Percentiles rank a stretch among this genome's conserved stretches.
Evolutionary conservation across 2,888 invertebrate genomes (phyloP).

Genomic region (Gisinianus flammeolus): DNA sequence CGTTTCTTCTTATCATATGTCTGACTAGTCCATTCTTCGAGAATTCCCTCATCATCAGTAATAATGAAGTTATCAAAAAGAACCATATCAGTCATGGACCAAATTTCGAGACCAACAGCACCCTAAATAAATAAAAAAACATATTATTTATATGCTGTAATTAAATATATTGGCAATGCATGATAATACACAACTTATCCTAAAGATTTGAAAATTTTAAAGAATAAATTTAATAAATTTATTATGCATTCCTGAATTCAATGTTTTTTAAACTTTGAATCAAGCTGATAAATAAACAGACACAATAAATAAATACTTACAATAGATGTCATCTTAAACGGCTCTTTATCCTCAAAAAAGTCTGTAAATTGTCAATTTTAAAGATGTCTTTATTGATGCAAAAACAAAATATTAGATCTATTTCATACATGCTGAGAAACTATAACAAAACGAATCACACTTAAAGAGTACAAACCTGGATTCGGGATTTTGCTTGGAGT

Average conservation of each 20-base stretch:
- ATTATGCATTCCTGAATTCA: too few relatives aligned
- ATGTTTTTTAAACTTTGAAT: neutral
- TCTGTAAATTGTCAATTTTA: slow-evolving; percentile 60
- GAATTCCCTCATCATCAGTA: slow-evolving; percentile 78
- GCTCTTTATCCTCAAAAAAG: slow-evolving; percentile 87
- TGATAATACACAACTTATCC: too few relatives aligned
- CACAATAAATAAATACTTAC: slow-evolving; percentile 69
- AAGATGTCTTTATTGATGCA: neutral
- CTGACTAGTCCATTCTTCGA: slow-evolving; percentile 79
- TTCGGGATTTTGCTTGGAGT: slow-evolving; percentile 82
- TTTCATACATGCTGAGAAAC: neutral
- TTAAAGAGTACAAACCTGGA: slow-evolving; percentile 66
- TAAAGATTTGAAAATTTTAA: too few relatives aligned
- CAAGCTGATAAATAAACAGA: neutral
- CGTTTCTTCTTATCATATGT: slow-evolving; percentile 85
- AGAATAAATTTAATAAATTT: too few relatives aligned
- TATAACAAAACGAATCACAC: neutral
- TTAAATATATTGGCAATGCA: too few relatives aligned
- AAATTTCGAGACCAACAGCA: slow-evolving; percentile 94
- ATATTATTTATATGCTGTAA: too few relatives aligned
- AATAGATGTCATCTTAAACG: slow-evolving; percentile 88
- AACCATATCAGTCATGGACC: slow-evolving; percentile 96
- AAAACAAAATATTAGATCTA: neutral
- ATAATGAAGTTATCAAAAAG: slow-evolving; percentile 95
- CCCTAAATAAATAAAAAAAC: slow-evolving; percentile 67